Evolutionary conservation across 2,113 vertebrate genomes (phyloP).

Genomic region (Pelodiscus sinensis): DNA sequence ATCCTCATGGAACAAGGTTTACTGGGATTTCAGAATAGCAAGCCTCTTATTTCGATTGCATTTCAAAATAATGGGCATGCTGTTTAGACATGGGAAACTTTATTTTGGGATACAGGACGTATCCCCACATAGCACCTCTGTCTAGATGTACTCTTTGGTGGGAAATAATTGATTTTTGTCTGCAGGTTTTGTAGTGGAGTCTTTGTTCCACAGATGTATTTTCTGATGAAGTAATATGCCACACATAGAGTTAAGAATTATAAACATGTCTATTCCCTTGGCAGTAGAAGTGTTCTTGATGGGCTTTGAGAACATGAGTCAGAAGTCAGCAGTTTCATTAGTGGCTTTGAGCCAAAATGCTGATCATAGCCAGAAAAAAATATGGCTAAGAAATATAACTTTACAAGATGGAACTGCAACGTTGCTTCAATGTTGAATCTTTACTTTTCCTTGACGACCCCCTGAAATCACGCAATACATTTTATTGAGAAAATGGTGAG

Average conservation of each 20-base stretch:
- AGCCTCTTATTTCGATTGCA: no score
- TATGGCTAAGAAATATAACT: neutral
- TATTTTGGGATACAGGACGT: no score
- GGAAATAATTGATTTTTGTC: neutral
- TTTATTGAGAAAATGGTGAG: neutral
- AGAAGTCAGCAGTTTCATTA: neutral
- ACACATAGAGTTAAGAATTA: fast-evolving
- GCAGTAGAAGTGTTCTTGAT: neutral
- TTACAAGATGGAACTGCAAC: neutral
- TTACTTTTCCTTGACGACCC: neutral
- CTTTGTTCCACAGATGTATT: no score
- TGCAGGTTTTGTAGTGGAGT: neutral
- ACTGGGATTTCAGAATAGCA: no score
- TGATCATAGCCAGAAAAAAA: neutral
- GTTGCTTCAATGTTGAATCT: neutral
- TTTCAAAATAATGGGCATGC: no score
- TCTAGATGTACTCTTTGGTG: no score
- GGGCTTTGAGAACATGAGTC: neutral
- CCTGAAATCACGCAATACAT: neutral
- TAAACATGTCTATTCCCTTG: neutral
- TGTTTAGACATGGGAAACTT: no score
- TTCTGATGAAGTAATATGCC: neutral
- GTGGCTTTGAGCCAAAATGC: neutral
- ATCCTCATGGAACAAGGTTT: no score
- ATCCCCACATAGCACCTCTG: no score